Conservation (phyloP, 2,797 vertebrate species). For the Etheostoma perlongum region DNA sequence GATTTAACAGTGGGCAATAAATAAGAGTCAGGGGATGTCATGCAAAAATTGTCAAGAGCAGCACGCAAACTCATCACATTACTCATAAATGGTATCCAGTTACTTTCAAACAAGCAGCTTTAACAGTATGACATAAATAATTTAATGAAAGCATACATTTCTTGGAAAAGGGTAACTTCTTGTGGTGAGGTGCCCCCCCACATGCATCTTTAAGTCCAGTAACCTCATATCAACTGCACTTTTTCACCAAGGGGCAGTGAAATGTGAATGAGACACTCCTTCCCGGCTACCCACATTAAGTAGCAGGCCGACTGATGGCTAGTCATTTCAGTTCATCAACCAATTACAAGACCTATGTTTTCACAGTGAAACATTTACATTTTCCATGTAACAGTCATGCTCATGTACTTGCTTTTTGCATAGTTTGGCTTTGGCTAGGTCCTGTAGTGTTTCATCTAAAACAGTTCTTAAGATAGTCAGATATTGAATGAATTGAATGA, state of each 20-base stretch:
- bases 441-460: not conserved
- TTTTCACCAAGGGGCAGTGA: constrained; percentile 48
- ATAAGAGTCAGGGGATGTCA: constrained; percentile 47
- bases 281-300: constrained; percentile 6
- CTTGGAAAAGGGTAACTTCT: constrained; percentile 54
- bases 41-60: constrained; percentile 51
- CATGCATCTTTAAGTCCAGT: constrained; percentile 48
- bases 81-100: constrained; percentile 46
- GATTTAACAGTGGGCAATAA: constrained; percentile 62
- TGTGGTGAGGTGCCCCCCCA: constrained; percentile 54
- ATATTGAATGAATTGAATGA: not conserved
- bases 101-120: constrained; percentile 39
- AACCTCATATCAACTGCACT: constrained; percentile 61
- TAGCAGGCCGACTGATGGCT: constrained; percentile 19
- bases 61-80: constrained; percentile 39
- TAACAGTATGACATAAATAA: constrained; percentile 53
- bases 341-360: constrained; percentile 35
- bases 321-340: constrained; percentile 26
- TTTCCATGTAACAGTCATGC: constrained; percentile 21
- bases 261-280: constrained; percentile 42
- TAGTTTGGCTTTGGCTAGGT: not conserved
- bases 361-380: constrained; percentile 26
- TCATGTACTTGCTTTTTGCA: constrained; percentile 2
- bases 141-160: constrained; percentile 64
- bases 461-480: not conserved